Conservation (phyloP, 2,797 vertebrate species). For the Notoglanidium macrostoma region DNA sequence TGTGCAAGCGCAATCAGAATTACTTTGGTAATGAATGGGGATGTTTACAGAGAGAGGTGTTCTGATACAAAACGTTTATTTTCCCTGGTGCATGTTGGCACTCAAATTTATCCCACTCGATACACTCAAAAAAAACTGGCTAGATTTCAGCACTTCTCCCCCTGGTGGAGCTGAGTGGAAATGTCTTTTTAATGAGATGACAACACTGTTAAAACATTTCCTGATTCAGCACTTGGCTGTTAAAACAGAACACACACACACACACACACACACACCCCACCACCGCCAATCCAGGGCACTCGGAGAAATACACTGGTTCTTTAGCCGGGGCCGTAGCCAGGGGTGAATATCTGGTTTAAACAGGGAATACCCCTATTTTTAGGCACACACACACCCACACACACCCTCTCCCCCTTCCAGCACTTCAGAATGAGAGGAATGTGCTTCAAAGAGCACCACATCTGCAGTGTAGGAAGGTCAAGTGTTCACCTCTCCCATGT, state of each 20-base stretch:
- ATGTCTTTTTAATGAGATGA: conserved; percentile 25
- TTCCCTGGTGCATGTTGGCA: background rate
- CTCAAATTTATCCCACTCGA: background rate
- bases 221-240: conserved; percentile 44
- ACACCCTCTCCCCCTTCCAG: background rate
- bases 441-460: conserved; percentile 50
- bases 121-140: background rate
- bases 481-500: conserved; percentile 43
- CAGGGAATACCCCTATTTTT: conserved; percentile 41
- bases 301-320: background rate
- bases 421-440: conserved; percentile 49
- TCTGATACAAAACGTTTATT: background rate
- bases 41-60: background rate
- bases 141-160: conserved; percentile 34
- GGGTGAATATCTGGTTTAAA: conserved; percentile 39
- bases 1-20: background rate
- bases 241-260: conserved; percentile 28
- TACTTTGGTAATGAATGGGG: background rate
- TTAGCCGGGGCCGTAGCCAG: conserved; percentile 10
- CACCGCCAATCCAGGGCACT: background rate
- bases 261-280: background rate
- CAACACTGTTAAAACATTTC: conserved; percentile 31
- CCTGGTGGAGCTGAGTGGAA: conserved; percentile 46
- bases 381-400: background rate
- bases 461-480: conserved; percentile 46